Conservation (phyloP, 2,888 invertebrate species). For the Drosophila setosimentum region DNA sequence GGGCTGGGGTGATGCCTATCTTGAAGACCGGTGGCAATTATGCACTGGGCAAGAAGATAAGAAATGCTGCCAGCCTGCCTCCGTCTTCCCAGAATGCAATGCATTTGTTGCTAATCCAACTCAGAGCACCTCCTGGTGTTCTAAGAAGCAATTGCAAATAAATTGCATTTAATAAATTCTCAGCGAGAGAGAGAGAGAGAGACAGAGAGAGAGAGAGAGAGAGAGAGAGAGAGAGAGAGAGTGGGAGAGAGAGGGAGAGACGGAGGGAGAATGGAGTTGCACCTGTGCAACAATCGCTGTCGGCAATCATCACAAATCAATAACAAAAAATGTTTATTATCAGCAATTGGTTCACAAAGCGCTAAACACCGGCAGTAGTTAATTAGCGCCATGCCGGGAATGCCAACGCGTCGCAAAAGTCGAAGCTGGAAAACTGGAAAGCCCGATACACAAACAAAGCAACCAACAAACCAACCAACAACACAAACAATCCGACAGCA, state of each 20-base stretch:
- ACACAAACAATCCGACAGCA: slow-evolving; percentile 25
- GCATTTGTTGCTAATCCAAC: slow-evolving; percentile 52
- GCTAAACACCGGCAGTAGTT: slow-evolving; percentile 83
- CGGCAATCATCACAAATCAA: slow-evolving; percentile 81
- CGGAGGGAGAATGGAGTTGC: slow-evolving; percentile 34
- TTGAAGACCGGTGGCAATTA: slow-evolving; percentile 83
- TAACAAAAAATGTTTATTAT: slow-evolving; percentile 80
- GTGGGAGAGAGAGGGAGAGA: background rate
- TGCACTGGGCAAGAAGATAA: slow-evolving; percentile 37
- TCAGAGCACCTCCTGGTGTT: slow-evolving; percentile 72
- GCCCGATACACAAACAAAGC: background rate
- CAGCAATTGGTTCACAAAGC: slow-evolving; percentile 69
- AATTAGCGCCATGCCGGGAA: slow-evolving; percentile 84
- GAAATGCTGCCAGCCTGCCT: background rate
- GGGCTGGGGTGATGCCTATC: slow-evolving; percentile 74
- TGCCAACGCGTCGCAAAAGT: slow-evolving; percentile 65
- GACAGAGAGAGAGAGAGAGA: no score
- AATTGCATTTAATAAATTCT: slow-evolving; percentile 80
- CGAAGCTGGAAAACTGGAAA: slow-evolving; percentile 37
- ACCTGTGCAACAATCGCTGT: slow-evolving; percentile 62
- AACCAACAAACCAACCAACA: background rate
- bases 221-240: background rate
- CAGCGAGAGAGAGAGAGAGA: background rate
- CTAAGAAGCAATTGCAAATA: slow-evolving; percentile 79
- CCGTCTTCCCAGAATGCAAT: slow-evolving; percentile 66